Evolutionary conservation across 1,140 invertebrate species (phyloP).

Genomic region (Mizuhopecten yessoensis): DNA sequence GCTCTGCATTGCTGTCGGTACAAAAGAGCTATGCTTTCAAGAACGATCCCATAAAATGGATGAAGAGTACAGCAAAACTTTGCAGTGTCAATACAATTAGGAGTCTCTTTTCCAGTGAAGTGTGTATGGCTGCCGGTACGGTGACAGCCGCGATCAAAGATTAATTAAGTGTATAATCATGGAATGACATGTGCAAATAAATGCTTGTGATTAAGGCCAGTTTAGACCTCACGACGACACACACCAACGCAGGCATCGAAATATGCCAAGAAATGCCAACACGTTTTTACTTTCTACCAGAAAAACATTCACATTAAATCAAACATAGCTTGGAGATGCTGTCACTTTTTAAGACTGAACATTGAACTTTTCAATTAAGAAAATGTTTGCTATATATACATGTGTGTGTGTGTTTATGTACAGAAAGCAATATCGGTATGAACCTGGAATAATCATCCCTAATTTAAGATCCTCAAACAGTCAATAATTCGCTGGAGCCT

Average conservation of each 20-base stretch:
- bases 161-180: constrained; percentile 36
- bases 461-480: background rate
- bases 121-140: background rate
- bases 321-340: background rate
- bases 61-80: constrained; percentile 5
- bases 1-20: background rate
- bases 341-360: background rate
- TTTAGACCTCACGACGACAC: constrained; percentile 1
- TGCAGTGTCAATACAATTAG: constrained; percentile 5
- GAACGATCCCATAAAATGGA: background rate
- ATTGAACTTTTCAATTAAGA: constrained; percentile 6
- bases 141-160: background rate
- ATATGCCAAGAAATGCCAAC: background rate
- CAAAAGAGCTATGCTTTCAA: constrained; percentile 2
- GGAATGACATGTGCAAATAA: background rate
- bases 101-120: background rate
- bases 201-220: background rate
- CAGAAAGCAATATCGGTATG: background rate
- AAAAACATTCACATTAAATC: constrained; percentile 8
- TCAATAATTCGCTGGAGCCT: background rate
- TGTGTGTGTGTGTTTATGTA: too few relatives aligned
- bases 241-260: background rate
- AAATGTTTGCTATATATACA: background rate
- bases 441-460: background rate
- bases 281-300: background rate